These are phyloP conservation scores for Bombycilla garrulus DNA, from an alignment of 2,113 vertebrate species.

Conservation along the genomic window DNA sequence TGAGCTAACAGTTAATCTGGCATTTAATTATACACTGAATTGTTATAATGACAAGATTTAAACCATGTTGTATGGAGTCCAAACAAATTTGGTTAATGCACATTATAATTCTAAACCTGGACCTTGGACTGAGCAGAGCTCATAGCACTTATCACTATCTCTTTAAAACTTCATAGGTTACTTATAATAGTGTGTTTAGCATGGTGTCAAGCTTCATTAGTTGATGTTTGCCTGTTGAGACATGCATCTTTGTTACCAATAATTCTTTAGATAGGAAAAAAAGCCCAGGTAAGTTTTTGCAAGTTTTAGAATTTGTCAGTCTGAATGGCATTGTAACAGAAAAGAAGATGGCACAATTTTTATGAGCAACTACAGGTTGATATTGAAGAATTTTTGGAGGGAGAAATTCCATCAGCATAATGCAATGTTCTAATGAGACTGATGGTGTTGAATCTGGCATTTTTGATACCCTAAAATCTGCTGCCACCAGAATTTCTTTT, in stretches of 20 bases:
- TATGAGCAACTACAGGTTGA: neutral
- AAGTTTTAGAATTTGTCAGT: neutral
- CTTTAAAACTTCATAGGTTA: neutral
- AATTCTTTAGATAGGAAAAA: neutral
- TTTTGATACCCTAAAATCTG: conserved; percentile 4
- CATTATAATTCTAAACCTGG: neutral
- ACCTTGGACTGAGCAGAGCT: neutral
- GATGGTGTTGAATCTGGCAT: neutral
- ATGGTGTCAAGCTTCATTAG: neutral
- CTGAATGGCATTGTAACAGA: neutral
- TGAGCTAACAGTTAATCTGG: neutral
- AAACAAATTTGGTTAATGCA: neutral
- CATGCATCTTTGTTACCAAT: neutral
- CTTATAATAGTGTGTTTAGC: neutral
- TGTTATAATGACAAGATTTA: neutral
- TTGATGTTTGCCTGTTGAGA: neutral
- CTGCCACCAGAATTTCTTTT: neutral
- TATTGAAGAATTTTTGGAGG: neutral
- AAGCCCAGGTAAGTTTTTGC: neutral
- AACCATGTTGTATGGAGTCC: neutral
- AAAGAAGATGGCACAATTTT: neutral
- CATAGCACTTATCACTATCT: neutral
- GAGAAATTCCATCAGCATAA: neutral
- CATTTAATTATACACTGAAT: neutral
- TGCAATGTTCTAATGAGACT: neutral